Percentiles rank a stretch among this genome's conserved stretches.
These are phyloP conservation scores for Archaeoteleia sp. DNA, from an alignment of 2,888 invertebrate genomes.

Conservation along the genomic window DNA sequence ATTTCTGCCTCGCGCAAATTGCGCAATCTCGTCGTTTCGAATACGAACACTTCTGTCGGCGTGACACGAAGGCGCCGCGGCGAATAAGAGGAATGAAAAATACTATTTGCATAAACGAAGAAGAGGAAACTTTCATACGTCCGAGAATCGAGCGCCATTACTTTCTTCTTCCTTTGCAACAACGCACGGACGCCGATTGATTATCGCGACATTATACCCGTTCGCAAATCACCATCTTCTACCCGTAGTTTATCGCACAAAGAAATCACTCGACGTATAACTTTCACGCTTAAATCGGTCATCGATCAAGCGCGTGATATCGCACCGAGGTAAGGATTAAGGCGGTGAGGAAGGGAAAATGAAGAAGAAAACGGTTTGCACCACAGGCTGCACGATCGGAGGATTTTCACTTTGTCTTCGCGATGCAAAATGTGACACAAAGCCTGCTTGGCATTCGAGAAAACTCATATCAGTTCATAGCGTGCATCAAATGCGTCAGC, in stretches of 20 bases:
- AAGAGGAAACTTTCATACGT: constrained; percentile 7
- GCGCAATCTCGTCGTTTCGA: constrained; percentile 5
- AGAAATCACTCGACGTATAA: constrained; percentile 46
- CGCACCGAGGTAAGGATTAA: constrained; percentile 17
- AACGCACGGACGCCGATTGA: constrained; percentile 21
- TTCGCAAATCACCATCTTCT: constrained; percentile 43
- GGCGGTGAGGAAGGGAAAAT: constrained; percentile 9
- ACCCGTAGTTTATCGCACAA: constrained; percentile 44
- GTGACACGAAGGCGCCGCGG: constrained; percentile 5
- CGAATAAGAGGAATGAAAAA: too few species aligned
- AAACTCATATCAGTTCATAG: too few species aligned
- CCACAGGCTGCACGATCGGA: constrained; percentile 25
- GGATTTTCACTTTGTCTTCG: constrained; percentile 8
- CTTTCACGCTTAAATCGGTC: constrained; percentile 55
- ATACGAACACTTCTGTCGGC: constrained; percentile 25
- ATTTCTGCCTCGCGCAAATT: constrained; percentile 8
- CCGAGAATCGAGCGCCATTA: constrained; percentile 8
- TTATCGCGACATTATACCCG: constrained; percentile 25
- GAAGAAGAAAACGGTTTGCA: constrained; percentile 15
- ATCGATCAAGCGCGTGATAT: constrained; percentile 50
- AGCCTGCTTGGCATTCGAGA: too few species aligned
- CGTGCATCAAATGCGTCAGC: too few species aligned
- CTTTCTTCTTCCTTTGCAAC: constrained; percentile 17
- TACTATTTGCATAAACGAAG: too few species aligned
- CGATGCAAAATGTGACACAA: too few species aligned